A percentile compares a stretch with the other conserved stretches of the same genome.
Evolutionary conservation across 1,140 invertebrate species (phyloP).

Genomic region (Lucilia cuprina): DNA sequence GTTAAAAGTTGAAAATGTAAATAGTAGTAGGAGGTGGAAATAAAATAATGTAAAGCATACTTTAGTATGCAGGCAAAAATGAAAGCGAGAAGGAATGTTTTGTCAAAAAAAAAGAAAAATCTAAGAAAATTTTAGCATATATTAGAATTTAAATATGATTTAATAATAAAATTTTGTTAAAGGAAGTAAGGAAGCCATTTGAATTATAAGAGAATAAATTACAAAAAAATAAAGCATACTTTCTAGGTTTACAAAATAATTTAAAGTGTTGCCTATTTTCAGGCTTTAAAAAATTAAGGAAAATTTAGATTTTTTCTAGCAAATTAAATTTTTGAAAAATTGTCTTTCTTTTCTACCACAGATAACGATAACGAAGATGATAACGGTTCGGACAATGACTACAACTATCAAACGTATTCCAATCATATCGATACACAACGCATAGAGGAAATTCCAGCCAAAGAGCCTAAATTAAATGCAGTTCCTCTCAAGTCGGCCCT

Average conservation of each 20-base stretch:
- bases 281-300: no score
- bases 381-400: conserved; percentile 64
- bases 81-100: not conserved
- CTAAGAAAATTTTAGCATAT: not conserved
- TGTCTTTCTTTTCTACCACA: conserved; percentile 25
- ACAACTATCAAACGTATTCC: conserved; percentile 66
- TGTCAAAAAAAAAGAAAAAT: not conserved
- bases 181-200: no score
- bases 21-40: not conserved
- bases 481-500: conserved; percentile 90
- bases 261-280: no score
- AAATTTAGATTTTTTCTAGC: no score
- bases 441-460: conserved; percentile 88
- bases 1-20: not conserved
- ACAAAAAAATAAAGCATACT: not conserved
- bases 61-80: not conserved
- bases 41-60: not conserved
- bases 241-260: no score
- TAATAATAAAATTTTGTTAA: not conserved
- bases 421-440: conserved; percentile 76
- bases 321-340: not conserved
- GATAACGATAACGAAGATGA: conserved; percentile 65
- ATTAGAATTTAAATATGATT: not conserved
- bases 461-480: conserved; percentile 86
- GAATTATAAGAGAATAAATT: no score